These are phyloP conservation scores for Anoplolepis gracilipes DNA, from an alignment of 1,140 invertebrate species.

Conservation along the genomic window DNA sequence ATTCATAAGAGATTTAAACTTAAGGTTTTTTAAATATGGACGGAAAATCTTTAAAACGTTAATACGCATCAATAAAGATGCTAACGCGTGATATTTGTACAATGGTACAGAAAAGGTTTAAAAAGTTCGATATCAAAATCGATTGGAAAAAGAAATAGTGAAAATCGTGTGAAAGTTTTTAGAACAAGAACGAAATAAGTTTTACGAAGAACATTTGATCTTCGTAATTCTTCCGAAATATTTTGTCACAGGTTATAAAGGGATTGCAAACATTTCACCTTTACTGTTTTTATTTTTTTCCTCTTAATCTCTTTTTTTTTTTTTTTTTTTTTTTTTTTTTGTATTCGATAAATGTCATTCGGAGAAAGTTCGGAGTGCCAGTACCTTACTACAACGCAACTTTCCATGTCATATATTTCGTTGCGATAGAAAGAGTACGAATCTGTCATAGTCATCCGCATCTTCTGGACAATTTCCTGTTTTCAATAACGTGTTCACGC, in stretches of 20 bases:
- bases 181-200: no score
- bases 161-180: conserved; percentile 55
- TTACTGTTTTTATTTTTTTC: conserved; percentile 43
- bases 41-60: not conserved
- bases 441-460: conserved; percentile 50
- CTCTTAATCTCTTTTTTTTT: not conserved
- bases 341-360: conserved; percentile 42
- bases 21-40: not conserved
- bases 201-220: conserved; percentile 48
- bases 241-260: conserved; percentile 21
- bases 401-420: not conserved
- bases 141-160: conserved; percentile 46
- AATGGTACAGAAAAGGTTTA: no score
- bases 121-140: conserved; percentile 39
- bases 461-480: conserved; percentile 24
- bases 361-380: conserved; percentile 30
- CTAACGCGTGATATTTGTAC: not conserved
- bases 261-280: not conserved
- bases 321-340: not conserved
- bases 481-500: conserved; percentile 11
- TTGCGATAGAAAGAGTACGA: conserved; percentile 11
- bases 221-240: conserved; percentile 44
- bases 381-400: conserved; percentile 24
- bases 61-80: not conserved
- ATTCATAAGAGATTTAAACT: not conserved